A percentile compares a stretch with the other conserved stretches of the same genome.
These are phyloP conservation scores for Tapirus indicus DNA, from an alignment of 2,797 vertebrate species.

Conservation along the genomic window DNA sequence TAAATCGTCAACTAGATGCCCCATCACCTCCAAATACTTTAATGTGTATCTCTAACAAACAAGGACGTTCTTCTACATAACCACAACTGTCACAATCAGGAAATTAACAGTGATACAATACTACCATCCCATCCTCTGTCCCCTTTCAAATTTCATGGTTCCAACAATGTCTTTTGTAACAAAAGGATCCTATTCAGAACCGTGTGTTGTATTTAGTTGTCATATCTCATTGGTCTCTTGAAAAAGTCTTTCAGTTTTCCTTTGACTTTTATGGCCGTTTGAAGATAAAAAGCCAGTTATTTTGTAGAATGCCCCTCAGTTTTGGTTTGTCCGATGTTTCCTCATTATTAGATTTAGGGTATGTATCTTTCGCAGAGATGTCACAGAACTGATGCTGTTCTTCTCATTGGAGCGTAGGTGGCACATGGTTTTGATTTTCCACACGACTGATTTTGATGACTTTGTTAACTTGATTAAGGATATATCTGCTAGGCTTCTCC, in stretches of 20 bases:
- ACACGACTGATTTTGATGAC: neutral
- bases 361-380: neutral
- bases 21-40: neutral
- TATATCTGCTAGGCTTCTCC: neutral
- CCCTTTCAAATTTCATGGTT: neutral
- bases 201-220: neutral
- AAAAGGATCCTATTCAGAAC: neutral
- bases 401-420: neutral
- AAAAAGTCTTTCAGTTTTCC: neutral
- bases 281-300: neutral
- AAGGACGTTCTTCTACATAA: neutral
- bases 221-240: neutral
- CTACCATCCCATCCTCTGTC: neutral
- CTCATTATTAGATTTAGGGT: neutral
- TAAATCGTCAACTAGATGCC: neutral
- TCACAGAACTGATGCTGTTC: neutral
- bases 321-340: neutral
- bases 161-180: neutral
- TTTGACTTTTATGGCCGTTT: neutral
- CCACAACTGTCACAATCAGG: neutral
- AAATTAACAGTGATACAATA: neutral
- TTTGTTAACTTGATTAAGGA: neutral
- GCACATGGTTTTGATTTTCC: neutral
- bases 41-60: neutral
- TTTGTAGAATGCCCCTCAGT: neutral